Evolutionary conservation across 1,140 invertebrate genomes (phyloP).

Genomic region (Colletes gigas): DNA sequence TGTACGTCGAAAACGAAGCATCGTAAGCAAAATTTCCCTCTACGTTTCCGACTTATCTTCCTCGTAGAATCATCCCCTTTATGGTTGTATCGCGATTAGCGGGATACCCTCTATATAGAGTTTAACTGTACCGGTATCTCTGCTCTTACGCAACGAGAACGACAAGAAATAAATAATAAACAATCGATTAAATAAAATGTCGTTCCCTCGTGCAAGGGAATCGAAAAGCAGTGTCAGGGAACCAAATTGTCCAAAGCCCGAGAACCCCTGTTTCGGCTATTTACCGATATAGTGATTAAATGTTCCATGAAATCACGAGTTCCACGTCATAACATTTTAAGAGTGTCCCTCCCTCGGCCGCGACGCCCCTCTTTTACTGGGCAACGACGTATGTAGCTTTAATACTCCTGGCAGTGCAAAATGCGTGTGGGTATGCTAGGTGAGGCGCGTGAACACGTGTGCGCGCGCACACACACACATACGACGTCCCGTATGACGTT

Average conservation of each 20-base stretch:
- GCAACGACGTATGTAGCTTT: slow-evolving; percentile 54
- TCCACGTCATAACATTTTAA: slow-evolving; percentile 81
- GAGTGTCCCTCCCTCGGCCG: slow-evolving; percentile 59
- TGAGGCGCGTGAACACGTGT: slow-evolving; percentile 18
- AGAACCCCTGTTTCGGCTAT: slow-evolving; percentile 71
- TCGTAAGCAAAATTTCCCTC: too few relatives aligned
- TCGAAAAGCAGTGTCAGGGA: background rate
- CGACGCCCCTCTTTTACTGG: slow-evolving; percentile 16
- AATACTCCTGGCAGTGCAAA: slow-evolving; percentile 59
- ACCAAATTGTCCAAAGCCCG: slow-evolving; percentile 23
- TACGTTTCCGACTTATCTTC: too few relatives aligned
- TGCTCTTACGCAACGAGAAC: too few relatives aligned
- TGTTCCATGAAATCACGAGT: slow-evolving; percentile 80
- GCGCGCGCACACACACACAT: background rate
- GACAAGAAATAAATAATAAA: background rate
- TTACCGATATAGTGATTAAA: slow-evolving; percentile 80
- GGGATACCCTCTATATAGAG: too few relatives aligned
- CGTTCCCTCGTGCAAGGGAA: background rate
- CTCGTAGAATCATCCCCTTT: too few relatives aligned
- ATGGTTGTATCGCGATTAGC: too few relatives aligned
- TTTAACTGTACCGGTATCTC: too few relatives aligned
- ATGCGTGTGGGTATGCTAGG: slow-evolving; percentile 41
- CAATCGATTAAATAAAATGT: too few relatives aligned
- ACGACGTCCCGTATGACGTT: background rate
- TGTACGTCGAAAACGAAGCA: too few relatives aligned